Evolutionary conservation across 2,888 invertebrate species (phyloP).

Genomic region (Aricia artaxerxes): DNA sequence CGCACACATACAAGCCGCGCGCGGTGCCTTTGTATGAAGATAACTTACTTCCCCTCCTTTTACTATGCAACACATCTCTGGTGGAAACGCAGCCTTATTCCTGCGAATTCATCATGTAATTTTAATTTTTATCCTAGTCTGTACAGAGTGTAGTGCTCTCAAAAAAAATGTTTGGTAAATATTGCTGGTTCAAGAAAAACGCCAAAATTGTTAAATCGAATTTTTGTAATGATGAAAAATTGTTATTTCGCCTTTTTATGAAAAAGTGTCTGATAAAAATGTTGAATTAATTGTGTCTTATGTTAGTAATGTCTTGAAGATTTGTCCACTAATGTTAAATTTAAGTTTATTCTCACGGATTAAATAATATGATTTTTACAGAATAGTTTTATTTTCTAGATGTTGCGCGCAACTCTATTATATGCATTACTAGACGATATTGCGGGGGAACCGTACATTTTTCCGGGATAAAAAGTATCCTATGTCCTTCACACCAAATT

Average conservation of each 20-base stretch:
- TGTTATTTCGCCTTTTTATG: not conserved
- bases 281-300: not conserved
- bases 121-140: not conserved
- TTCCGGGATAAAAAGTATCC: too few relatives aligned
- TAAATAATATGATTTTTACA: slow-evolving; percentile 14
- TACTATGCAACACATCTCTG: too few relatives aligned
- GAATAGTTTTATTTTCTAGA: not conserved
- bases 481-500: too few relatives aligned
- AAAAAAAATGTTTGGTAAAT: not conserved
- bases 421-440: too few relatives aligned
- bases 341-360: not conserved
- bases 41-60: too few relatives aligned
- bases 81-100: not conserved
- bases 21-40: too few relatives aligned
- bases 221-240: not conserved
- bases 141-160: not conserved
- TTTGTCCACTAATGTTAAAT: not conserved
- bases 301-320: not conserved
- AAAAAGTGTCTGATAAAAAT: not conserved
- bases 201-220: not conserved
- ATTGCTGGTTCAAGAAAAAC: slow-evolving; percentile 10
- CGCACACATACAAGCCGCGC: too few relatives aligned
- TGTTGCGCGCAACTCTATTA: not conserved
- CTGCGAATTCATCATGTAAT: not conserved
- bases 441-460: too few relatives aligned